Evolutionary conservation across 2,888 invertebrate species (phyloP), one percentile per base, ranked within the genome.

Genomic region (Noctua janthe): DNA sequence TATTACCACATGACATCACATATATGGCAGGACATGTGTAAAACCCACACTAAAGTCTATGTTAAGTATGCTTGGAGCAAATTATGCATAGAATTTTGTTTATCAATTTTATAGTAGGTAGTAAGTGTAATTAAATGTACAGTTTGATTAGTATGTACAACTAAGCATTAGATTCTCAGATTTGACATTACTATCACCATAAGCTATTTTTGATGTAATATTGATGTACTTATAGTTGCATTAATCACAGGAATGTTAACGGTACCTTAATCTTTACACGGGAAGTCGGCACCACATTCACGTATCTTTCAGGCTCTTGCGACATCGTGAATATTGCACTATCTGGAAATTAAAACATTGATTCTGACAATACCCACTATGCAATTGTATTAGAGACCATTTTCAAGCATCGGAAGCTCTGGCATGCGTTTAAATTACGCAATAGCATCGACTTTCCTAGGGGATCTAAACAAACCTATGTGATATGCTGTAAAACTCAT

Each of bases 231-330:
- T 56, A 13, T 1, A 59, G 4, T 35, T 64, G 35, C 29, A 64
- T 39, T 20, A 29, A 8, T 35, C 10, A 35, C 3, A 35, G 35
- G 17, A 20, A 64, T 64, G 35, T 29, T 72, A 59, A 54, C 77
- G 79, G 87, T 89, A 95, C 95, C 92, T 94, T 95, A 47, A 94
- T 87, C 84, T 78, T 88, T 1, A 87, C 15, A 2, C 91, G 93
- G 1, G 88, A 56, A 1, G 85, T 85, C 0, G 93, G 93, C 11
- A 92, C 74, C 3, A 94, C 90, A 83, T 95, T 95, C 0, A 95
- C 94, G 39, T 85, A 82, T 81, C 94, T 87, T 29, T 93, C 90
- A 17, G 84, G 87, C 5, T 80, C 71, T 51, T 76, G 23, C 7
- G 39, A 54, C 86, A 87, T 84, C 23, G n/a, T 69, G 6, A 43